Base-by-base conservation (phyloP, 2,888 invertebrate genomes). In the Lycaena phlaeas region DNA sequence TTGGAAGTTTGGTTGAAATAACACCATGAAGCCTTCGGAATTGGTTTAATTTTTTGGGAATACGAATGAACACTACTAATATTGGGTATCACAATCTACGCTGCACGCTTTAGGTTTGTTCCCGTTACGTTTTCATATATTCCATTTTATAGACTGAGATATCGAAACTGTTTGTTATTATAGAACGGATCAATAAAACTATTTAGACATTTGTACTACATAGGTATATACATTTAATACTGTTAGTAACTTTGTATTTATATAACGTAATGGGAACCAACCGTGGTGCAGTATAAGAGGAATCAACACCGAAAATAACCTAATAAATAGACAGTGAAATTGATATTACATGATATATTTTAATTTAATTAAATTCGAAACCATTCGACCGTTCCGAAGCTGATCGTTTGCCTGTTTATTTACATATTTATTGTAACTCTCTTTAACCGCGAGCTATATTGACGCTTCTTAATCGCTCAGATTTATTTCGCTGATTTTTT, bases 251-350 rank as follows among this genome's bases (percentile, higher is more conserved):
- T 34, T 38, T n/a, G n/a, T n/a, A n/a, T n/a, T 30, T 29, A 43
- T 42, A 42, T 46, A n/a, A 64, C 68, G 70, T 47, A 67, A 72
- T 74, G 77, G 73, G 72, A 73, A 71, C 72, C 52, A 74, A 72
- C 72, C 52, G 50, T 53, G 50, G 52, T 54, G 58, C 63, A 50
- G 61, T 61, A 22, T 64, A 74, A 71, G 72, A 81, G 82, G 82
- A 84, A 81, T 79, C 79, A 79, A 84, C 82, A 82, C 81, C 82
- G 82, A 81, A 77, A 81, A 77, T 75, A 69, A 64, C 53, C 75
- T 79, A 78, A 73, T 75, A 75, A 76, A 79, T 81, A 84, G 82
- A 84, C 82, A 84, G 82, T 81, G 82, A 84, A 79, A 76, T 78
- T 77, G 81, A 77, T 82, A 79, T 75, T 73, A 81, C 61, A 73